A percentile compares a stretch with the other conserved stretches of the same genome.
These are phyloP conservation scores for Microplitis demolitor DNA, from an alignment of 1,140 invertebrate species.

Conservation along the genomic window DNA sequence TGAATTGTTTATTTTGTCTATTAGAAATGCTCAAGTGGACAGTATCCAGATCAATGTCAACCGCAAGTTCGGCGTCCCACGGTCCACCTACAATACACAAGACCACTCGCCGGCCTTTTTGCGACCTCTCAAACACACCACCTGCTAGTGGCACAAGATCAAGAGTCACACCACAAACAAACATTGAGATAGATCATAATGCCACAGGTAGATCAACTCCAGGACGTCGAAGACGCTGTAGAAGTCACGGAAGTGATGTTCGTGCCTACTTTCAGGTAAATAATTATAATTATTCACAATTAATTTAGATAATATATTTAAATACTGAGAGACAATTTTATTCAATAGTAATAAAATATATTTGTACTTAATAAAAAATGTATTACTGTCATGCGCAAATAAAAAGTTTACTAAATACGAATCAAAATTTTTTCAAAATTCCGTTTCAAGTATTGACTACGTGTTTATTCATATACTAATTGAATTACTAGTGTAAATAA, in stretches of 20 bases:
- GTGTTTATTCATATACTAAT: too few species aligned
- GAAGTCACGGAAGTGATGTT: constrained; percentile 55
- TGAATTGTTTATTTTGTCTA: constrained; percentile 20
- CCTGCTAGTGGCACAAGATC: constrained; percentile 43
- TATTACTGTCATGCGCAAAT: too few species aligned
- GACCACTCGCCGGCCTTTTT: constrained; percentile 49
- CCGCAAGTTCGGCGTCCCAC: constrained; percentile 54
- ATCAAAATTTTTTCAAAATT: too few species aligned
- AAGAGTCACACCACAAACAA: constrained; percentile 22
- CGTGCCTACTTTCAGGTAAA: constrained; percentile 56
- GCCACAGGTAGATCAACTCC: constrained; percentile 39
- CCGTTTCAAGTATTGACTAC: too few species aligned
- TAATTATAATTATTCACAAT: neutral
- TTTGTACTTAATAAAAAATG: too few species aligned
- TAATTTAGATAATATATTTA: too few species aligned
- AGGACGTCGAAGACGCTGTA: constrained; percentile 49
- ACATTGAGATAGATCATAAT: constrained; percentile 22
- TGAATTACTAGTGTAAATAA: too few species aligned
- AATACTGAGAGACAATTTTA: too few species aligned
- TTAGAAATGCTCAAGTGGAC: constrained; percentile 60
- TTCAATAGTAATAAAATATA: too few species aligned
- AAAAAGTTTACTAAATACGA: too few species aligned
- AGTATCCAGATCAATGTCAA: constrained; percentile 58
- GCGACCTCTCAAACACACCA: constrained; percentile 57
- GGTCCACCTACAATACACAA: constrained; percentile 43